phyloP scores from a whole-genome alignment of 1,140 invertebrate species.

The Micrasema minimum region DNA sequence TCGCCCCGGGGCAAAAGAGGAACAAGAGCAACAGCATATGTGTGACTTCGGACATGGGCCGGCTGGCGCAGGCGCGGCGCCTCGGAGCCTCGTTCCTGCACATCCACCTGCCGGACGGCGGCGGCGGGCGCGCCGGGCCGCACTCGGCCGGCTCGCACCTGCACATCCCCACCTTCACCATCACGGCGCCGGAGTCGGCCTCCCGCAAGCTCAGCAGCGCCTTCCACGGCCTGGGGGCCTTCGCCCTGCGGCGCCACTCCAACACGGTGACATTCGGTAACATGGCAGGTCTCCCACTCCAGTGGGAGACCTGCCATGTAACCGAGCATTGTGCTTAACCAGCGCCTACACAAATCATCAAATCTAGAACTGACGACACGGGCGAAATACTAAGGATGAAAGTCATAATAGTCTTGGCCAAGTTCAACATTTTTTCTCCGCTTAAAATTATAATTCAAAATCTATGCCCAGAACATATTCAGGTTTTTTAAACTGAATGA shows the following conservation, averaged over 20 bases:
- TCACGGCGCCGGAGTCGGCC: slow-evolving; percentile 62
- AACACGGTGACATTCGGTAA: too few relatives aligned
- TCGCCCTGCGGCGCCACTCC: slow-evolving; percentile 65
- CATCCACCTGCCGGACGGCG: slow-evolving; percentile 56
- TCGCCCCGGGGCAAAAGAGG: slow-evolving; percentile 50
- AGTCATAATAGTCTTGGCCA: too few relatives aligned
- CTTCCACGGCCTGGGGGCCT: slow-evolving; percentile 63
- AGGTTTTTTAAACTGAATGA: too few relatives aligned
- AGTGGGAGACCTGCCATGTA: slow-evolving; percentile 49
- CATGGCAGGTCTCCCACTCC: too few relatives aligned
- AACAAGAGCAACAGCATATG: slow-evolving; percentile 65
- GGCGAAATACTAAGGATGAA: too few relatives aligned
- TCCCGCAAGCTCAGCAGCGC: slow-evolving; percentile 62
- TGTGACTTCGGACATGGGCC: slow-evolving; percentile 52
- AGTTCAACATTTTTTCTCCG: too few relatives aligned
- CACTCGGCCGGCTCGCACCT: slow-evolving; percentile 61
- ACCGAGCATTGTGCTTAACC: slow-evolving; percentile 11
- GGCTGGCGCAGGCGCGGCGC: slow-evolving; percentile 55
- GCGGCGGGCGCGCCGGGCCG: slow-evolving; percentile 55
- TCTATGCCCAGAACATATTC: too few relatives aligned
- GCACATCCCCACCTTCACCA: slow-evolving; percentile 63
- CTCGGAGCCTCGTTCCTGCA: slow-evolving; percentile 62
- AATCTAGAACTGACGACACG: background rate
- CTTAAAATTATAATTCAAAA: too few relatives aligned
- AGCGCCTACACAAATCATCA: background rate